Conservation (phyloP, 2,888 invertebrate species). For the Tiliacea citrago region DNA sequence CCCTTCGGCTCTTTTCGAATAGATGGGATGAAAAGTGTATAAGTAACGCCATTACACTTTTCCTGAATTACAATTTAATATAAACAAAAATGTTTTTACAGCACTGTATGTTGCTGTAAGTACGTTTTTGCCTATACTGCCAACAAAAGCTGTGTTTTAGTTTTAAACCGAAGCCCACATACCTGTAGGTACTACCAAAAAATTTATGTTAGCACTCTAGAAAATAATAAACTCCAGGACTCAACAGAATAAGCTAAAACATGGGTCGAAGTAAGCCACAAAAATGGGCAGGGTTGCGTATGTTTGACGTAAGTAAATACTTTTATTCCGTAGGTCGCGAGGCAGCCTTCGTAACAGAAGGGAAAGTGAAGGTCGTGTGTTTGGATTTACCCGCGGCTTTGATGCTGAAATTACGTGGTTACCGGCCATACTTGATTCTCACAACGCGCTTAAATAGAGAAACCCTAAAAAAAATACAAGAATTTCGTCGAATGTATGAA, state of each 20-base stretch:
- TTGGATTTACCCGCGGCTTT: constrained; percentile 84
- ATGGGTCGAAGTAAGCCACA: constrained; percentile 38
- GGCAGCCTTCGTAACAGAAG: constrained; percentile 80
- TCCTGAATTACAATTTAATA: neutral
- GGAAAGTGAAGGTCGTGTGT: constrained; percentile 81
- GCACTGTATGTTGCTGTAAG: neutral
- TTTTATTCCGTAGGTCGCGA: constrained; percentile 78
- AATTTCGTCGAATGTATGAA: constrained; percentile 77
- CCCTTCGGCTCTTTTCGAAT: too few relatives aligned
- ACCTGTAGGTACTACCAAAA: constrained; percentile 8
- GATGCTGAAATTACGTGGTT: constrained; percentile 84
- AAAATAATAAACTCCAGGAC: constrained; percentile 22
- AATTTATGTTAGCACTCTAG: constrained; percentile 8
- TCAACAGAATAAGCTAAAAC: constrained; percentile 41
- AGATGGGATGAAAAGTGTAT: too few relatives aligned
- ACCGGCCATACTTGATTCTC: constrained; percentile 85
- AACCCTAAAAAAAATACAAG: constrained; percentile 71
- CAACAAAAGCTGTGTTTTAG: neutral
- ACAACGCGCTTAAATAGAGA: constrained; percentile 74
- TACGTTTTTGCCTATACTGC: too few relatives aligned
- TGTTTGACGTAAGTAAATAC: constrained; percentile 34
- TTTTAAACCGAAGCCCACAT: neutral
- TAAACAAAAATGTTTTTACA: neutral
- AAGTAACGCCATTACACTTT: neutral
- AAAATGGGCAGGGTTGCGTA: constrained; percentile 28